Percentiles rank a stretch among this genome's conserved stretches.
phyloP scores from a whole-genome alignment of 2,888 invertebrate genomes.

The Drosophila acutilabella region DNA sequence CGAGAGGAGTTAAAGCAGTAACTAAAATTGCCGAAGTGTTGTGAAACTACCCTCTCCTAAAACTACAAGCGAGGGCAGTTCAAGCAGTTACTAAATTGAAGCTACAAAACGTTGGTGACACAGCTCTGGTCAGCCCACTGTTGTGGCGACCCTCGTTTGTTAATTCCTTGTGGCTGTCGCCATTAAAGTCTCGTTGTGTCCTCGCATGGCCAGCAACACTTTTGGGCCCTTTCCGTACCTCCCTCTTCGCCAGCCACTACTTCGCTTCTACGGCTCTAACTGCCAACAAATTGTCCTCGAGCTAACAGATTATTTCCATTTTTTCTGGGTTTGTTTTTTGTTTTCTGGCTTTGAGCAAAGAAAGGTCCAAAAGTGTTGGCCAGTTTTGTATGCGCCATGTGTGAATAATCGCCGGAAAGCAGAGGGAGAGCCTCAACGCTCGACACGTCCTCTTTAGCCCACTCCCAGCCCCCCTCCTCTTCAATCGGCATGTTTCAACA shows the following conservation, averaged over 20 bases:
- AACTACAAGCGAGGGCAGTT: too few species aligned
- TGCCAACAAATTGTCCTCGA: slow-evolving; percentile 64
- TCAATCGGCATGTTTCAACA: slow-evolving; percentile 18
- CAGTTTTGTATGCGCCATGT: slow-evolving; percentile 76
- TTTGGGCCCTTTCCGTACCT: slow-evolving; percentile 48
- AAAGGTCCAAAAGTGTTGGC: slow-evolving; percentile 68
- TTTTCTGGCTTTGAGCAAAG: slow-evolving; percentile 54
- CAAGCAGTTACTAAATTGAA: too few species aligned
- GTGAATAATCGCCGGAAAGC: slow-evolving; percentile 82
- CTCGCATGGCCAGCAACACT: slow-evolving; percentile 31
- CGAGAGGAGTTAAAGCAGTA: neutral
- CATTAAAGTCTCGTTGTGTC: slow-evolving; percentile 72
- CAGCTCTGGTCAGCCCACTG: neutral
- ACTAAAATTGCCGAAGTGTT: too few species aligned
- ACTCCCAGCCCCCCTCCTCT: neutral
- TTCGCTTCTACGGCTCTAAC: slow-evolving; percentile 29
- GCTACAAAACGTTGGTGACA: too few species aligned
- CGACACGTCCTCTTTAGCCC: neutral
- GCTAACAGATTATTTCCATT: neutral
- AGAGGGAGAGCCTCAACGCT: slow-evolving; percentile 23
- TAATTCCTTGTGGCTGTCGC: slow-evolving; percentile 63
- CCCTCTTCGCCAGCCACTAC: neutral
- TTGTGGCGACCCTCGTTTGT: slow-evolving; percentile 19
- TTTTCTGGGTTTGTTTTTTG: slow-evolving; percentile 26
- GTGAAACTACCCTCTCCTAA: neutral